Percentiles rank a stretch among this genome's conserved stretches.
phyloP scores from a whole-genome alignment of 2,797 vertebrate species.

The Chaenodraco wilsoni region DNA sequence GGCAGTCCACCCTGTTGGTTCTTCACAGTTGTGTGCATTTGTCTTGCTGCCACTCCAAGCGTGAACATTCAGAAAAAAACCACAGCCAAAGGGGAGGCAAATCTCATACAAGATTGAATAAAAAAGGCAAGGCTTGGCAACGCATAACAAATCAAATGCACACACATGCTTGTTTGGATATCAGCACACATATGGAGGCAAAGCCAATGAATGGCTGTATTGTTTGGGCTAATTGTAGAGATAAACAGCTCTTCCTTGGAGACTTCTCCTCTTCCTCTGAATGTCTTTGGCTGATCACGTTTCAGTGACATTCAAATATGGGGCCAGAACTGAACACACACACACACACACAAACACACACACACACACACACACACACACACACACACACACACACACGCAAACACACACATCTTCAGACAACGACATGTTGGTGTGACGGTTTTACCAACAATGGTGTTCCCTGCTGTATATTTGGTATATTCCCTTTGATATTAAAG shows the following conservation, averaged over 20 bases:
- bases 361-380: not conserved
- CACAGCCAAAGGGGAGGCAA: constrained; percentile 25
- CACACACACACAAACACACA: constrained; percentile 2
- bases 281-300: constrained; percentile 60
- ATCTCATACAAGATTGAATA: constrained; percentile 38
- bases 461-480: constrained; percentile 17
- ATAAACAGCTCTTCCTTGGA: constrained; percentile 57
- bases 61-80: constrained; percentile 52
- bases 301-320: constrained; percentile 64
- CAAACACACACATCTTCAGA: constrained; percentile 18
- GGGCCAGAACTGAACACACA: constrained; percentile 22
- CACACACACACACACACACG: not conserved
- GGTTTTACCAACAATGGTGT: constrained; percentile 16
- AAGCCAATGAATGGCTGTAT: constrained; percentile 36
- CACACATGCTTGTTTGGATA: constrained; percentile 41
- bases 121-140: constrained; percentile 9
- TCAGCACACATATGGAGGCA: constrained; percentile 32
- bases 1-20: constrained; percentile 61
- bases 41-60: constrained; percentile 63
- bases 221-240: constrained; percentile 57
- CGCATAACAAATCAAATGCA: constrained; percentile 3
- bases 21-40: constrained; percentile 76
- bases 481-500: constrained; percentile 54
- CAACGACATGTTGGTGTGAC: constrained; percentile 21
- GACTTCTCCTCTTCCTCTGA: constrained; percentile 52